phyloP scores from a whole-genome alignment of 1,140 invertebrate genomes.

The Sweltsa coloradensis region DNA sequence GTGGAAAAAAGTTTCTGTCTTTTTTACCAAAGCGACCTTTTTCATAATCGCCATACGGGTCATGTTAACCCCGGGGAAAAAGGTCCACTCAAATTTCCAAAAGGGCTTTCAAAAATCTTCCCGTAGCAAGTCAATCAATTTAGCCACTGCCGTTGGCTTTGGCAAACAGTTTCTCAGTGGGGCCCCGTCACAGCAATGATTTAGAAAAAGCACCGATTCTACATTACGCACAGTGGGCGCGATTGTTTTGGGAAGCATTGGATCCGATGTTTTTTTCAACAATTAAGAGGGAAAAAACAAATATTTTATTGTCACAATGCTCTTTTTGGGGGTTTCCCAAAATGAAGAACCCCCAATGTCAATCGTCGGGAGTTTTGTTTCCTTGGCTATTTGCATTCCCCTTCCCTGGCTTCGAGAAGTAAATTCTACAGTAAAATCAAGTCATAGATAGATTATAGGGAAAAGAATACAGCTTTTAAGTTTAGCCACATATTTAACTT shows the following conservation, averaged over 20 bases:
- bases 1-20: conserved; percentile 40
- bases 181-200: conserved; percentile 34
- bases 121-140: too few species aligned
- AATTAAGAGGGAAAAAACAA: conserved; percentile 39
- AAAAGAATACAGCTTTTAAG: too few species aligned
- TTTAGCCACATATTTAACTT: too few species aligned
- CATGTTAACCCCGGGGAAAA: conserved; percentile 46
- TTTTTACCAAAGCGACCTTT: conserved; percentile 36
- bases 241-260: conserved; percentile 64
- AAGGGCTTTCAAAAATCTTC: not conserved
- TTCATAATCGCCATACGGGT: conserved; percentile 49
- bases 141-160: conserved; percentile 23
- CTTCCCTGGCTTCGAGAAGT: conserved; percentile 43
- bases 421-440: too few species aligned
- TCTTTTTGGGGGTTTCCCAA: conserved; percentile 55
- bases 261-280: conserved; percentile 43
- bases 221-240: conserved; percentile 53
- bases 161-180: conserved; percentile 40
- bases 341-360: conserved; percentile 58
- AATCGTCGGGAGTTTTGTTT: conserved; percentile 59
- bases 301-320: conserved; percentile 55
- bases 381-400: conserved; percentile 57
- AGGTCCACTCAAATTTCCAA: conserved; percentile 44
- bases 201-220: conserved; percentile 28
- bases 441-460: too few species aligned